These are phyloP conservation scores for Melipona bicolor DNA, from an alignment of 2,888 invertebrate species.

Conservation along the genomic window DNA sequence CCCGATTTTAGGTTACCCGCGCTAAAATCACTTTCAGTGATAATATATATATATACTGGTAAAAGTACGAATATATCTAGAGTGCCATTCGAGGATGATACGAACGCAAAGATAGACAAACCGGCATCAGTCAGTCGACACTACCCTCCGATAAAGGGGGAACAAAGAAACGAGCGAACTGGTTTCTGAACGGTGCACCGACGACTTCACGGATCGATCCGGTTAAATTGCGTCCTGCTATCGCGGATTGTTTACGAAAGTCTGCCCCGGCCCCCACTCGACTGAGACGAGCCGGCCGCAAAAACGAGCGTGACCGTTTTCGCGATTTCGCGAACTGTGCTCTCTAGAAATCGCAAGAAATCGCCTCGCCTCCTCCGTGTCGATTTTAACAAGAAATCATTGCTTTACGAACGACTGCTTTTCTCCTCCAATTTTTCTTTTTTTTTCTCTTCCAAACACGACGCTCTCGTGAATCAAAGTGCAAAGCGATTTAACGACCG, in stretches of 20 bases:
- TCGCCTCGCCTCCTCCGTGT: neutral
- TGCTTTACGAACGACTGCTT: neutral
- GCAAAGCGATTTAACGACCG: neutral
- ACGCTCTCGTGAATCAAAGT: neutral
- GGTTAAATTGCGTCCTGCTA: slow-evolving; percentile 34
- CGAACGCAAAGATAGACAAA: slow-evolving; percentile 12
- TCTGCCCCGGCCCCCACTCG: neutral
- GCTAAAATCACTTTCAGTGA: too few species aligned
- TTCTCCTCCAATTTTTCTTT: too few species aligned
- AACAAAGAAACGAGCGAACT: slow-evolving; percentile 65
- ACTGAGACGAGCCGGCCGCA: neutral
- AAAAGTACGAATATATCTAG: neutral
- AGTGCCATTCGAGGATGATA: too few species aligned
- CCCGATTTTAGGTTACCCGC: too few species aligned
- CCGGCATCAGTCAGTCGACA: slow-evolving; percentile 29
- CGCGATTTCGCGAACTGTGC: slow-evolving; percentile 6
- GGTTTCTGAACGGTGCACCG: slow-evolving; percentile 60
- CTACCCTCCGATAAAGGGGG: slow-evolving; percentile 24
- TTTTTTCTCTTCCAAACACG: too few species aligned
- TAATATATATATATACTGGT: neutral
- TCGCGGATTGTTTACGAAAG: slow-evolving; percentile 47
- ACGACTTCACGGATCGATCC: slow-evolving; percentile 57
- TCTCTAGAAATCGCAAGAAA: neutral
- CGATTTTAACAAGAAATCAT: neutral
- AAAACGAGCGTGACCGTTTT: slow-evolving; percentile 14